Conservation (phyloP, 2,797 vertebrate species). For the Agapornis canus region DNA sequence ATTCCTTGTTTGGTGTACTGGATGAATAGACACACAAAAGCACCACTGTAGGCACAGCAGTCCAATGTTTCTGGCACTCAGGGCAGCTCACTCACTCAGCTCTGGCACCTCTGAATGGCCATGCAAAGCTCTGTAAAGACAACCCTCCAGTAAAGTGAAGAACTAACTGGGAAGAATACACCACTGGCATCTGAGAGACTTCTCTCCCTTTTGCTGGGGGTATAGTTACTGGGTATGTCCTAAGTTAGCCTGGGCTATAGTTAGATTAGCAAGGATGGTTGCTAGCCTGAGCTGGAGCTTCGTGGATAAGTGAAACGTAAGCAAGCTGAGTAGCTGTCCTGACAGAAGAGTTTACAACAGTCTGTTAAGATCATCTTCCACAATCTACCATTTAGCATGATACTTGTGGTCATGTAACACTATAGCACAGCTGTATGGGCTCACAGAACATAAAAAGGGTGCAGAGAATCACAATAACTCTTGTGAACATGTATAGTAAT, state of each 20-base stretch:
- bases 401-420: rapidly evolving
- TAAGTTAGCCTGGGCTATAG: not conserved
- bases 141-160: not conserved
- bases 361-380: not conserved
- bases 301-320: not conserved
- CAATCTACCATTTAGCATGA: not conserved
- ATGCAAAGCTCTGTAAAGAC: not conserved
- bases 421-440: rapidly evolving
- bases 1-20: not conserved
- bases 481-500: rapidly evolving
- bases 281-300: not conserved
- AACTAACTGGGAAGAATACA: not conserved
- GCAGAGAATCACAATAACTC: not conserved
- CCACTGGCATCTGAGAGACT: not conserved
- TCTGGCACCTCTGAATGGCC: not conserved
- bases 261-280: not conserved
- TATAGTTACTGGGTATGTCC: not conserved
- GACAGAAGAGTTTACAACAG: not conserved
- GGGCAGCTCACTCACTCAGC: not conserved
- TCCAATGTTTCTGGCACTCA: not conserved
- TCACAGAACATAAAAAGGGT: not conserved
- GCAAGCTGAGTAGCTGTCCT: not conserved
- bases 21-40: not conserved
- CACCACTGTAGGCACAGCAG: not conserved
- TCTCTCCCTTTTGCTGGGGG: rapidly evolving